Evolutionary conservation across 1,140 invertebrate species (phyloP), one percentile per base, ranked within the genome.

Genomic region (Pectinophora gossypiella): DNA sequence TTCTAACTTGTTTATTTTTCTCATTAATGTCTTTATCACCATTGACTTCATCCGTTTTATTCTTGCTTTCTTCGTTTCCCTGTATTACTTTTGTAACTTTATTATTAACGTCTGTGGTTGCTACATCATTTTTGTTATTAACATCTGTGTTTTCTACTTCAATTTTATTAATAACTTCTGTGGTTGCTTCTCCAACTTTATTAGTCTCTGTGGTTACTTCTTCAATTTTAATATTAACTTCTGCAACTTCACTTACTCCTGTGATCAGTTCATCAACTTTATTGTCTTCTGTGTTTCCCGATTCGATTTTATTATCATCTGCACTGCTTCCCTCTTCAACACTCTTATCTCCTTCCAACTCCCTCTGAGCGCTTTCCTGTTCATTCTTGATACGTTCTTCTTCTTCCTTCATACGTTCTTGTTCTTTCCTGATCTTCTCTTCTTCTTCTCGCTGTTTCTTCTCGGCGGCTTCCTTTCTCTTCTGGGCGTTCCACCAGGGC

Each of bases 401-500:
- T 27, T 27, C 23, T 27, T 27, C 23, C 12, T 27, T 27, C 23
- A 27, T 6, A n/a, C n/a, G n/a, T 19, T 46, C 32, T 6, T 56
- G 38, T 55, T 54, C 27, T 58, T 51, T 48, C 20, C 49, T 55
- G 52, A 47, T 54, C 57, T 49, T 45, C 46, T 60, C 54, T 50
- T 48, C 51, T 27, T 65, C 66, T 22, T 68, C 59, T 35, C 58
- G 54, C 52, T 68, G 65, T 50, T 80, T 84, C 56, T 68, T 76
- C 45, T 85, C 78, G 0, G 78, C 81, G 2, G 76, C 44, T 55
- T 83, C 76, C 36, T 72, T 71, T 20, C 86, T 64, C 21, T 69
- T 69, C 54, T 72, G 65, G 3, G 70, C 71, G 59, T 87, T 85
- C 84, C 85, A 86, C 75, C 85, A 86, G 0, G 87, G 87, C 73